Conservation (phyloP, 1,140 invertebrate genomes). For the Lamellibrachia luymesi region DNA sequence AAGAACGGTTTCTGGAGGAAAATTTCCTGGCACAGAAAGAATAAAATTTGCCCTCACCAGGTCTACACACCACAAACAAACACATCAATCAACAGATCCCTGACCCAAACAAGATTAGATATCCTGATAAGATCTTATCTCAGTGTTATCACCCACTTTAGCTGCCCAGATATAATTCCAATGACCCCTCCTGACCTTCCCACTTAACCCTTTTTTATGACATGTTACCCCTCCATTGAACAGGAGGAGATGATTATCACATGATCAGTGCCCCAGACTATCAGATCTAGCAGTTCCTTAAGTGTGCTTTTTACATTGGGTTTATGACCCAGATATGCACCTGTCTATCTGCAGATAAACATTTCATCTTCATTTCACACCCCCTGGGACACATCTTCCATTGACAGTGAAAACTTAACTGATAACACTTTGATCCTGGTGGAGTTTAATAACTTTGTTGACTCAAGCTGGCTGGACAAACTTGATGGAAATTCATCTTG, state of each 20-base stretch:
- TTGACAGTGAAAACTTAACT: neutral
- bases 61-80: neutral
- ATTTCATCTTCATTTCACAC: neutral
- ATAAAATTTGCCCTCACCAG: neutral
- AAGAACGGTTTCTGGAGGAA: neutral
- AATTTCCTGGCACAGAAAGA: neutral
- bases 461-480: neutral
- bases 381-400: neutral
- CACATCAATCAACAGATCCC: neutral
- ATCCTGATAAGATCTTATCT: neutral
- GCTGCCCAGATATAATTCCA: neutral
- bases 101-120: neutral
- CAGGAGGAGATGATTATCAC: neutral
- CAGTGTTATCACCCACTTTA: neutral
- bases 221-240: neutral
- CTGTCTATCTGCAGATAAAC: neutral
- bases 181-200: neutral
- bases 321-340: conserved; percentile 4
- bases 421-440: neutral
- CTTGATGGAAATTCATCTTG: neutral
- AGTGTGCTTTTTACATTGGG: neutral
- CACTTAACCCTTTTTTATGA: neutral
- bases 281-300: neutral
- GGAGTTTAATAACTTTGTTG: neutral
- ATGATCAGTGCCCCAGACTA: neutral